Conservation (phyloP, 2,888 invertebrate species). For the Drosophila siamana region DNA sequence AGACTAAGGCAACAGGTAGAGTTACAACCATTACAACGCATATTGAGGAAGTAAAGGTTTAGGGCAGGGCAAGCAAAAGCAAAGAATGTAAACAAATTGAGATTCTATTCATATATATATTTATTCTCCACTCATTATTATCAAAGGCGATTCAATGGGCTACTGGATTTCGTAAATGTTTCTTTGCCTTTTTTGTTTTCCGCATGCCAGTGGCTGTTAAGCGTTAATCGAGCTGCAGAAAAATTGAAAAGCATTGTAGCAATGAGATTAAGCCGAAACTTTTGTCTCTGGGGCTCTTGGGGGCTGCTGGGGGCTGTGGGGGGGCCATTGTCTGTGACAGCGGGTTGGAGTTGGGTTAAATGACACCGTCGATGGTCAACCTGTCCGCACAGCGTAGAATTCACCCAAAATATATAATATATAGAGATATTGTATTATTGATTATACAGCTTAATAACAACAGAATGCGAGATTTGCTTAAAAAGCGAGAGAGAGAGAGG, state of each 20-base stretch:
- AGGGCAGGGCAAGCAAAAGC: constrained; percentile 15
- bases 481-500: background rate
- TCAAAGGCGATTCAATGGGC: constrained; percentile 26
- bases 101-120: constrained; percentile 27
- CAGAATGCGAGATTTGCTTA: background rate
- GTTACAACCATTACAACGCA: background rate
- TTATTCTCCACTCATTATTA: constrained; percentile 12
- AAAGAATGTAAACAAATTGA: constrained; percentile 20
- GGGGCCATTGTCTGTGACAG: too few species aligned
- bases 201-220: constrained; percentile 59
- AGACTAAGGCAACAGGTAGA: background rate
- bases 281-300: too few species aligned
- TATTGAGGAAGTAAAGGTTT: constrained; percentile 7
- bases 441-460: constrained; percentile 44
- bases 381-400: constrained; percentile 46
- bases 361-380: constrained; percentile 71
- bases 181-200: constrained; percentile 43
- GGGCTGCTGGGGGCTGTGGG: too few species aligned
- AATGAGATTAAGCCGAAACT: constrained; percentile 65
- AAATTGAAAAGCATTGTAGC: constrained; percentile 61
- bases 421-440: constrained; percentile 33
- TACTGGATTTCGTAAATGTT: constrained; percentile 45
- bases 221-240: constrained; percentile 37
- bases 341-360: too few species aligned
- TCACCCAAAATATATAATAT: background rate